Base-by-base conservation (phyloP, 2,888 invertebrate species). In the Athetis lepigone region DNA sequence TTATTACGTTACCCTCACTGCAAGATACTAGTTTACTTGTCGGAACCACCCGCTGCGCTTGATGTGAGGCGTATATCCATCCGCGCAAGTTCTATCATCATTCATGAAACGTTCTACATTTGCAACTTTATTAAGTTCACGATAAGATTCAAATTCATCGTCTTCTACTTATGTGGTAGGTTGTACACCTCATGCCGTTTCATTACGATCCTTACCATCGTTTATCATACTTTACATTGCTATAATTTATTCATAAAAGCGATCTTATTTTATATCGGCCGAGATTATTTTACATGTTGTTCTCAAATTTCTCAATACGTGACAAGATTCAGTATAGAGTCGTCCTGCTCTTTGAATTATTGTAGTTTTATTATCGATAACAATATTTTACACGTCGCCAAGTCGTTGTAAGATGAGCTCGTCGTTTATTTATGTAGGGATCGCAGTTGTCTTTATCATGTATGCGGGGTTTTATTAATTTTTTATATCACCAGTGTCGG, bases 141-240 rank as follows among this genome's bases (percentile, higher is more conserved):
- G 13, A 70, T 81, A 84, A 73, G 84, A 71, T 80, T 81, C 79
- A 80, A 63, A 63, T 47, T 83, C 59, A 66, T 74, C 21, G 54
- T 39, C 50, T 66, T 56, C 58, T 73, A 85, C 87, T 83, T 87
- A 70, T 59, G 81, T 81, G 81, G 81, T 83, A 79, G 80, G 83
- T 82, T 90, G 90, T 92, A 89, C 84, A 84, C 85, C 88, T 87
- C 90, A 89, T 88, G 88, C 88, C 87, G 90, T 91, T 92, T 90
- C 92, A 93, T 94, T 94, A 93, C 90, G 88, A 91, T 89, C 87
- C 88, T 89, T 88, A 92, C 90, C 77, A 92, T 93, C 93, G 88
- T 95, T 94, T 92, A 94, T 95, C 94, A 95, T 93, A 93, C 89
- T 93, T 93, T 92, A 93, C 92, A 93, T 90, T 91, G 91, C 90